Base-by-base conservation (phyloP, 2,888 invertebrate genomes). In the Leptinotarsa peninsularis region DNA sequence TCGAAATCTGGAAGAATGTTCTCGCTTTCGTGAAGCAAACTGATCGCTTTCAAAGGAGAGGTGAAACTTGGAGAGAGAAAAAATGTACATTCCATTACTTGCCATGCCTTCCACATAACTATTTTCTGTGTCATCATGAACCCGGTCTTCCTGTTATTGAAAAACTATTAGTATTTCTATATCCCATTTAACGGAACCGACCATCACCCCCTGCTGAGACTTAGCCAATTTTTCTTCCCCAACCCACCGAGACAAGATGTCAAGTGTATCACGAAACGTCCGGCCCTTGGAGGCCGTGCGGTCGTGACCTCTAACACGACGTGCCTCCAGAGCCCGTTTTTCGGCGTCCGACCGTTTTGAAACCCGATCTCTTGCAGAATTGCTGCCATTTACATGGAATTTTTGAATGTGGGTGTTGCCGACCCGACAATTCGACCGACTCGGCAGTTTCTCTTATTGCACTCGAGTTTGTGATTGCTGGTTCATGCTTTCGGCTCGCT, bases 331-430 rank as follows among this genome's bases (percentile, higher is more conserved):
- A 43, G 72, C 52, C 52, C 72, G 66, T 66, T 72, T 72, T 72
- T 72, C 72, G 72, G 72, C 66, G 66, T 21, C 63, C 63, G 70
- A 58, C 63, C 63, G 70, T 58, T 70, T 58, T 49, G 70, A 70
- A 70, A 70, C 70, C 58, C 70, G 70, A 70, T 70, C 58, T 54
- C 63, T 71, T 63, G 71, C 66, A 71, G 66, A 71, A 71, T 71
- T 33, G 66, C 71, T 75, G 75, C 72, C 69, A 72, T 75, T 72
- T 72, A 69, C 75, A 54, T 69, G 75, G 75, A 75, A 75, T 75
- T 75, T 75, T 72, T 68, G 66, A 49, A 69, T 58, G 75, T 75
- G 75, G 75, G 75, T 66, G 75, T 75, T 56, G 60, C 72, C 72
- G 66, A 75, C 72, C 23, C 56, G 67, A 74, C 73, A 69, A 74